Percentiles rank a stretch among this genome's conserved stretches.
Conservation (phyloP, 2,888 invertebrate species). For the Pristionchus mayeri region DNA sequence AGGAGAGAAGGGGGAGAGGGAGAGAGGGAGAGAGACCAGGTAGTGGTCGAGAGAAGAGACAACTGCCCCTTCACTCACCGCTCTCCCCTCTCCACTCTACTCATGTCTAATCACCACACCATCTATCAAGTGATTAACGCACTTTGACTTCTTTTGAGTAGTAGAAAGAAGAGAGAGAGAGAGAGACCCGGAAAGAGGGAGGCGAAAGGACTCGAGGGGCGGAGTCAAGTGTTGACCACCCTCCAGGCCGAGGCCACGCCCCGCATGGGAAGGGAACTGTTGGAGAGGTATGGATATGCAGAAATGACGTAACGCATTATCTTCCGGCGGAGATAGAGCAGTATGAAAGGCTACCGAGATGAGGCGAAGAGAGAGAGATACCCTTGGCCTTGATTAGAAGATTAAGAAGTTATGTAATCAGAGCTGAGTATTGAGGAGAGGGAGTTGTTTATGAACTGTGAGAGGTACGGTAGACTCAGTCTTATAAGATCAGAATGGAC, state of each 20-base stretch:
- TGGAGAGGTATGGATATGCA: not conserved
- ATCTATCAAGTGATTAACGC: slow-evolving; percentile 37
- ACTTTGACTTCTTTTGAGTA: not conserved
- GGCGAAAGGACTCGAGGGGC: not conserved
- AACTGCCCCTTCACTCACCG: slow-evolving; percentile 10
- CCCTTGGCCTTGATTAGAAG: slow-evolving; percentile 7
- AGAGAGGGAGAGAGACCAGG: not conserved
- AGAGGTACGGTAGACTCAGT: not conserved
- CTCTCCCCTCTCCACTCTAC: slow-evolving; percentile 81
- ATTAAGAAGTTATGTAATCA: slow-evolving; percentile 22
- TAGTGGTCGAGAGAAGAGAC: not conserved
- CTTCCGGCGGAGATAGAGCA: slow-evolving; percentile 10
- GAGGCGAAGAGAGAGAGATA: not conserved
- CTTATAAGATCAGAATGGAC: not conserved
- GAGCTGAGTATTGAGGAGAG: not conserved
- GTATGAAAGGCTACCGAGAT: not conserved
- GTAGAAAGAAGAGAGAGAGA: not conserved
- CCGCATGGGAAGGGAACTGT: not conserved
- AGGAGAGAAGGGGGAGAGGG: not conserved
- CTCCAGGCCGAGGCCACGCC: not conserved
- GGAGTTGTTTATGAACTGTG: not conserved
- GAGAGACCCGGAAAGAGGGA: not conserved
- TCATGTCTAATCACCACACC: not conserved
- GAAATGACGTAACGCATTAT: not conserved
- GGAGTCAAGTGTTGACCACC: slow-evolving; percentile 37